phyloP scores from a whole-genome alignment of 2,113 vertebrate genomes.

The Climacteris rufus region DNA sequence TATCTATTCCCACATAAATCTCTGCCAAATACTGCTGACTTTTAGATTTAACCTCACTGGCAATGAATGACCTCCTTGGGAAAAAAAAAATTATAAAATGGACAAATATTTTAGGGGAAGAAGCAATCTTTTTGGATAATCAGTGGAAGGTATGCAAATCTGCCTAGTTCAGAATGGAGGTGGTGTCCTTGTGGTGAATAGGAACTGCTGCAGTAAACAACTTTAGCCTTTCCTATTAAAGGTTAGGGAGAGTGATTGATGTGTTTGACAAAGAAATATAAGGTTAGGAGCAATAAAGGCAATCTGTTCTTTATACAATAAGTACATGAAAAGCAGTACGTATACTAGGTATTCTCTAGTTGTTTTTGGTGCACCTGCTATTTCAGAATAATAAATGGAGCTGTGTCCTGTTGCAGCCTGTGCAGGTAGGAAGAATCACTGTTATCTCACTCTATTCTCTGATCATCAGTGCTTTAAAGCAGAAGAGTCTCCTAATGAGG shows the following conservation, averaged over 20 bases:
- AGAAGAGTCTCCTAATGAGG: neutral
- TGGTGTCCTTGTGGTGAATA: conserved; percentile 25
- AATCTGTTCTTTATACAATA: conserved; percentile 43
- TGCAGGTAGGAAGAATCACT: neutral
- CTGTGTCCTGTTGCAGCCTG: neutral
- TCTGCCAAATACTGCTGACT: conserved; percentile 59
- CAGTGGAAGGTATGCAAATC: neutral
- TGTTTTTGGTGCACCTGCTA: neutral
- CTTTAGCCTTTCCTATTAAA: conserved; percentile 48
- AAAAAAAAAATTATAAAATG: neutral
- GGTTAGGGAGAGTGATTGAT: conserved; percentile 22
- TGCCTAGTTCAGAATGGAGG: neutral
- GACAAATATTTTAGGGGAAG: conserved; percentile 7
- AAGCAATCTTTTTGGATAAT: neutral
- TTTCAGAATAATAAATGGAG: conserved; percentile 1
- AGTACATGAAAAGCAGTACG: conserved; percentile 10
- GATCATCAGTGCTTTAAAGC: neutral
- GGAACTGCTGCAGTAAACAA: conserved; percentile 25
- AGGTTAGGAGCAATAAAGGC: conserved; percentile 40
- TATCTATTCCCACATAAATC: conserved; percentile 52
- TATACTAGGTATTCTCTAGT: neutral
- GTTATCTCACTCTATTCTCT: neutral
- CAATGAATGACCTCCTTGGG: conserved; percentile 41
- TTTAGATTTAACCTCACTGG: conserved; percentile 56
- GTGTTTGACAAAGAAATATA: conserved; percentile 48